Evolutionary conservation across 2,113 vertebrate species (phyloP), one percentile per base, ranked within the genome.

Genomic region (Scytalopus superciliaris): DNA sequence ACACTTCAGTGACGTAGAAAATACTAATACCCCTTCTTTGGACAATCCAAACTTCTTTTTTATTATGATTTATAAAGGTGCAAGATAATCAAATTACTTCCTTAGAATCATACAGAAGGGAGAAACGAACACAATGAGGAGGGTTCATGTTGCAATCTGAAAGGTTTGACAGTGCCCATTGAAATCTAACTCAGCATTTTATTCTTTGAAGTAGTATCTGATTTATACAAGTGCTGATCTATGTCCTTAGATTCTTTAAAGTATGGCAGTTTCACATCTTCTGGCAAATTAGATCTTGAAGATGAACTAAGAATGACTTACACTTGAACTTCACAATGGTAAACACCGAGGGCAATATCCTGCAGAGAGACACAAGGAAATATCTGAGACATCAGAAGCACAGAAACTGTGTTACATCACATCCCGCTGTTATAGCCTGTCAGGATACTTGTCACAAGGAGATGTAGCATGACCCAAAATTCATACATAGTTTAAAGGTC

Each of bases 401-500:
- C 70, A 90, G 82, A 93, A 94, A 88, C 82, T 12, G 12, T 8
- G 75, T 86, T 95, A 92, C 79, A 94, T 93, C 93, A 96, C 68
- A 95, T 81, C 92, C 90, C 79, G 3, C 88, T 94, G 85, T 33
- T 86, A 50, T 4, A 63, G 55, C 39, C 16, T 49, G 68, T 79
- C 90, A 94, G 60, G 76, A 78, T 86, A 80, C 75, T 81, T 68
- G 15, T 55, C 31, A n/a, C 1, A 88, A 93, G 67, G 53, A 84
- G 78, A 60, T 83, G 82, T 1, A 80, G 67, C 60, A 11, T 19
- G 85, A 92, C 92, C 37, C 83, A 90, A 88, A 96, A 95, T 70
- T 72, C 76, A 86, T 72, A 74, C 39, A 22, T 19, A 68, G 93
- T 90, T 90, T 75, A 97, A 86, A 97, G 92, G 94, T 93, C 88